A percentile compares a stretch with the other conserved stretches of the same genome.
phyloP scores from a whole-genome alignment of 2,113 vertebrate species.

The Tachycineta bicolor region DNA sequence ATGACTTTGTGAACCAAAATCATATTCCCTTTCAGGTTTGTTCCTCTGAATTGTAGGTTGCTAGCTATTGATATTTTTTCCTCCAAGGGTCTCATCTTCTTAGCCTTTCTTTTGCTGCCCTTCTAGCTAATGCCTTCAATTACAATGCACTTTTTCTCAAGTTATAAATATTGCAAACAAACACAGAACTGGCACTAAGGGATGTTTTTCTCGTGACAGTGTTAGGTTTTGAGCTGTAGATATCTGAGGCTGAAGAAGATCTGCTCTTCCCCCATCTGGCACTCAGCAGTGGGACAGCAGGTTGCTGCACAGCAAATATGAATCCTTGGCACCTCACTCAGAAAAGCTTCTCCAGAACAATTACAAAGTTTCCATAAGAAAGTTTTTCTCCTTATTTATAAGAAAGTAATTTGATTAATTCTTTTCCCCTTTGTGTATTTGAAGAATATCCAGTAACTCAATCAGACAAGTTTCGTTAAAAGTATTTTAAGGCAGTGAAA shows the following conservation, averaged over 20 bases:
- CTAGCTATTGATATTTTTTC: not conserved
- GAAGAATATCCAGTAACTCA: conserved; percentile 1
- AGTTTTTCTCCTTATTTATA: not conserved
- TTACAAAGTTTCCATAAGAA: not conserved
- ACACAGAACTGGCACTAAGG: rapidly evolving
- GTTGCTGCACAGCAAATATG: not conserved
- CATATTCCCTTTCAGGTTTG: not conserved
- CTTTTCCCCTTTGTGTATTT: not conserved
- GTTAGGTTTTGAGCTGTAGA: not conserved
- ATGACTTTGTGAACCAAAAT: not conserved
- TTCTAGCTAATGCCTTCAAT: not conserved
- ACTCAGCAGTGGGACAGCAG: not conserved
- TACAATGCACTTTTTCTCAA: not conserved
- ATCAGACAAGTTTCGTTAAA: not conserved
- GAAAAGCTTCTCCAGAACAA: not conserved
- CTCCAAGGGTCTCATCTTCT: not conserved
- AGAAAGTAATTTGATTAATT: conserved; percentile 10
- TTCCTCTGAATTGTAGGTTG: not conserved
- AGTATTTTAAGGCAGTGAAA: conserved; percentile 24
- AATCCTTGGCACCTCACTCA: not conserved
- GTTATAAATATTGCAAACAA: not conserved
- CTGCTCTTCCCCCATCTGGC: not conserved
- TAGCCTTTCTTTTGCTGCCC: not conserved
- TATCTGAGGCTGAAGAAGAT: not conserved
- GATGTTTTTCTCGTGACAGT: not conserved